Conservation (phyloP, 2,888 invertebrate species). For the Pyrocoelia pectoralis region DNA sequence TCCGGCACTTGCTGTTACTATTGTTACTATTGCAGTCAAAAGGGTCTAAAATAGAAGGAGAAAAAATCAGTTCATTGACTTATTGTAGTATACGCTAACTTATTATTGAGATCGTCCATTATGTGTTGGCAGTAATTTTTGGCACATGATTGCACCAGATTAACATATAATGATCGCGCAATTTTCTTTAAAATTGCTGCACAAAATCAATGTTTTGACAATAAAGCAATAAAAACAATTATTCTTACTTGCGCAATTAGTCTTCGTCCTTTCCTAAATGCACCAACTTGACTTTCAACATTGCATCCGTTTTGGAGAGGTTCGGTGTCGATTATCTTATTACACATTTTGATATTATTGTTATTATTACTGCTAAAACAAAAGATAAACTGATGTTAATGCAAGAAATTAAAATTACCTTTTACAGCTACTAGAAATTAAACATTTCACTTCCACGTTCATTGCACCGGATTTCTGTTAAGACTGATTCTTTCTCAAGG, state of each 20-base stretch:
- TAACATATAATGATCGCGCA: too few relatives aligned
- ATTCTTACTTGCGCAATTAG: slow-evolving; percentile 44
- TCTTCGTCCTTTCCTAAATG: slow-evolving; percentile 23
- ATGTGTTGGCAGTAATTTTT: too few relatives aligned
- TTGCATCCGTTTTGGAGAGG: slow-evolving; percentile 19
- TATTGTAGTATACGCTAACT: slow-evolving; percentile 2
- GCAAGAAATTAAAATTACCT: slow-evolving; percentile 10
- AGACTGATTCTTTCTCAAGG: slow-evolving; percentile 23
- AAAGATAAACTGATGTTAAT: background rate
- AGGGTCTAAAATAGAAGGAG: slow-evolving; percentile 65
- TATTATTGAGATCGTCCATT: background rate
- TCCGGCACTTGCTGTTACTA: slow-evolving; percentile 77
- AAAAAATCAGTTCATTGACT: background rate
- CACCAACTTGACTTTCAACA: slow-evolving; percentile 24
- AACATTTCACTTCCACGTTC: slow-evolving; percentile 22
- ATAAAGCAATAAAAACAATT: too few relatives aligned
- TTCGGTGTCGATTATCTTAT: slow-evolving; percentile 17
- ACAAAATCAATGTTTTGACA: too few relatives aligned
- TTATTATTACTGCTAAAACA: background rate
- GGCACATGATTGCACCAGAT: too few relatives aligned
- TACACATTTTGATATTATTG: slow-evolving; percentile 13
- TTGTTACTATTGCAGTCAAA: slow-evolving; percentile 74
- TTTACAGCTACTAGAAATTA: background rate
- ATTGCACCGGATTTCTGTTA: slow-evolving; percentile 27
- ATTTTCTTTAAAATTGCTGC: too few relatives aligned